Base-by-base conservation (phyloP, 2,888 invertebrate species). In the Exephanes ischioxanthus region DNA sequence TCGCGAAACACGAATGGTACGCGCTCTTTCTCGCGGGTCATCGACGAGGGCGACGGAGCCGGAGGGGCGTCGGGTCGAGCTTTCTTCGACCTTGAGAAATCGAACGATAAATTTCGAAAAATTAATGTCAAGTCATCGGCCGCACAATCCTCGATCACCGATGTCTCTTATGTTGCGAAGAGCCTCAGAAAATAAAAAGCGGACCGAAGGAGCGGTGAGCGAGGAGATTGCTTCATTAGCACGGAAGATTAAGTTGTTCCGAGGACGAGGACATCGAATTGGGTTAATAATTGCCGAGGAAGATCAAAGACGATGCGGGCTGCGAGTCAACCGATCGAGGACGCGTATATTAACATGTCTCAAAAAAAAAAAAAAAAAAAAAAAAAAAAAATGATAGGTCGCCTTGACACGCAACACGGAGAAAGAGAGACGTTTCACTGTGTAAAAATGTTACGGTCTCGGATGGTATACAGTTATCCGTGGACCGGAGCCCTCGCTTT, bases 401-500 rank as follows among this genome's bases (percentile, higher is more conserved):
- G 41, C 58, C 61, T 58, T 11, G 22, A 61, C 26, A 48, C 9
- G 22, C n/a, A 55, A 11, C 14, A 63, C 63, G 63, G 61, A 71
- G 19, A 41, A 61, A 41, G 61, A 53, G 48, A 48, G 45, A 48
- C 45, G 45, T 48, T 48, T 16, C 45, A 4, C 66, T 45, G 63
- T 51, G 71, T 53, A 80, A 75, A 79, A 82, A 79, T 75, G 45
- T 26, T 22, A 37, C 30, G 14, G 33, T 68, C 30, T n/a, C 16
- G 55, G 70, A 51, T 37, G 61, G 41, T 63, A 33, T 33, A 79
- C 85, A 75, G 85, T 85, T 76, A 79, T 41, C 66, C 79, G 63
- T 75, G 63, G 75, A 81, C 73, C 80, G 63, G 70, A 70, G n/a
- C 72, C 73, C 26, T 85, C 63, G 82, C 82, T 78, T 76, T 79